Percentiles rank a stretch among this genome's conserved stretches.
phyloP scores from a whole-genome alignment of 37 sponge, comb jelly and placozoan genomes.

The Aphrocallistes beatrix region DNA sequence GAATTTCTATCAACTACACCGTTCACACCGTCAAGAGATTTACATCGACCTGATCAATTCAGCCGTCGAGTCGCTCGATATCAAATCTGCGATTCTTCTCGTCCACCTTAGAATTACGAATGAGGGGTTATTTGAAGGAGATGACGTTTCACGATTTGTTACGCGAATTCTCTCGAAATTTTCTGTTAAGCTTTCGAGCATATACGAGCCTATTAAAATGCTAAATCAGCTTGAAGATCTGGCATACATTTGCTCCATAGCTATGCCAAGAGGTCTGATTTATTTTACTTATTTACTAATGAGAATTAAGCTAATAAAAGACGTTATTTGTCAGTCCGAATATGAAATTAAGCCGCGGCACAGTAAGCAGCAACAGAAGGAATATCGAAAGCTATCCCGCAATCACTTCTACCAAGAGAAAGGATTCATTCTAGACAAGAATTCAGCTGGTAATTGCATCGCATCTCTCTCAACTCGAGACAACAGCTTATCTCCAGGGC shows the following conservation, averaged over 20 bases:
- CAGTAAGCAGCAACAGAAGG: neutral
- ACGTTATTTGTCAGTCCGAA: neutral
- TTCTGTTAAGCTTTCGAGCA: neutral
- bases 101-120: neutral
- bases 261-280: neutral
- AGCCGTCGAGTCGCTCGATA: neutral
- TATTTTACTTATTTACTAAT: neutral
- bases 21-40: neutral
- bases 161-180: neutral
- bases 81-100: neutral
- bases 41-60: neutral
- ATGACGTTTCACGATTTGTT: neutral
- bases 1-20: neutral
- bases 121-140: neutral
- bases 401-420: neutral
- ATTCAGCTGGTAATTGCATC: neutral
- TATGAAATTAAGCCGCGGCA: neutral
- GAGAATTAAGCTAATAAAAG: neutral
- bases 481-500: neutral
- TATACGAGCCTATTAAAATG: neutral
- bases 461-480: neutral
- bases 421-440: neutral
- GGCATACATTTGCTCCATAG: neutral
- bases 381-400: neutral
- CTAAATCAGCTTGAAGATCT: neutral